Evolutionary conservation across 2,797 vertebrate genomes (phyloP).

Genomic region (Forpus xanthops): DNA sequence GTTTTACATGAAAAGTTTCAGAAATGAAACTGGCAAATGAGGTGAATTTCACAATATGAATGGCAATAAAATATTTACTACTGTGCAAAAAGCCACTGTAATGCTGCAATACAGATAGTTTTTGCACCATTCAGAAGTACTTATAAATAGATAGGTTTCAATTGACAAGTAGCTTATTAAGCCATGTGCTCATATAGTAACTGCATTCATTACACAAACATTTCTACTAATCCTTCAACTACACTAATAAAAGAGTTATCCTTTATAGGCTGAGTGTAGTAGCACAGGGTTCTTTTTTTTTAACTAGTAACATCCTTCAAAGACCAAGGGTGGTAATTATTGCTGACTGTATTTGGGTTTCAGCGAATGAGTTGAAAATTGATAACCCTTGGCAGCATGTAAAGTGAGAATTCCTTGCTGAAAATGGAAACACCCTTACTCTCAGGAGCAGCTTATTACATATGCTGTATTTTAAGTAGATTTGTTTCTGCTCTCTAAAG

Average conservation of each 20-base stretch:
- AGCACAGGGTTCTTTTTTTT: conserved; percentile 44
- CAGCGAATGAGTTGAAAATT: conserved; percentile 14
- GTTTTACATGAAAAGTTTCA: background rate
- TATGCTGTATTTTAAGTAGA: background rate
- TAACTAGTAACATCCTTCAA: conserved; percentile 23
- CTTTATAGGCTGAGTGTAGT: conserved; percentile 37
- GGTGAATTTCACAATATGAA: background rate
- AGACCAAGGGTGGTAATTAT: conserved; percentile 32
- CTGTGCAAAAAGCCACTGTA: background rate
- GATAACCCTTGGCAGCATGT: background rate
- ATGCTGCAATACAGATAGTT: background rate
- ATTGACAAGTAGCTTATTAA: conserved; percentile 69
- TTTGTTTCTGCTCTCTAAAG: background rate
- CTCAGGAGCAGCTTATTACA: background rate
- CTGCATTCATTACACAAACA: conserved; percentile 74
- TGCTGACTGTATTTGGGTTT: conserved; percentile 32
- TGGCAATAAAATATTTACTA: conserved; percentile 30
- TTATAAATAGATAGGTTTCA: conserved; percentile 76
- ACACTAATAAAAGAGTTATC: conserved; percentile 71
- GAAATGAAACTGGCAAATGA: background rate
- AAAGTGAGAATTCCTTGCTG: background rate
- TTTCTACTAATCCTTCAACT: conserved; percentile 69
- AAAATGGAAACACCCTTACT: conserved; percentile 14
- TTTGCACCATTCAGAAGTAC: conserved; percentile 46
- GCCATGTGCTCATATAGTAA: conserved; percentile 73